These are phyloP conservation scores for Drosophila mayri DNA, from an alignment of 1,140 invertebrate species.

Conservation along the genomic window DNA sequence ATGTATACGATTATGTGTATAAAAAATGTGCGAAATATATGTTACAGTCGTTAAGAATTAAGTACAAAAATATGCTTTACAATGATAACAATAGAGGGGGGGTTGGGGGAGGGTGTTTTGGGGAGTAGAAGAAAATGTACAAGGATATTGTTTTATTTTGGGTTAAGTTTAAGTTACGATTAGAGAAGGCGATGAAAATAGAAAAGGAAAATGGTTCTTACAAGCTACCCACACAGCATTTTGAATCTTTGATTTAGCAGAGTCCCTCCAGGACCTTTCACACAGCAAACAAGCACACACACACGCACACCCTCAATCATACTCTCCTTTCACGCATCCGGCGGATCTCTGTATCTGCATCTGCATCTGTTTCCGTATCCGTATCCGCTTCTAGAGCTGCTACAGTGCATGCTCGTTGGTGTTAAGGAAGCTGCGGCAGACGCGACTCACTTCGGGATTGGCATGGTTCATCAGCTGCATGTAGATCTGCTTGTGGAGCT, in stretches of 20 bases:
- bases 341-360: constrained; percentile 16
- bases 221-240: constrained; percentile 67
- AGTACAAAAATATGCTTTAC: constrained; percentile 70
- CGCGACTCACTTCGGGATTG: constrained; percentile 88
- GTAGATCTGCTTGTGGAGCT: constrained; percentile 91
- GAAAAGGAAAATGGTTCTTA: constrained; percentile 41
- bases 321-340: constrained; percentile 6
- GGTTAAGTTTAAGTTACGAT: constrained; percentile 8
- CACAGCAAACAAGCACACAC: constrained; percentile 16
- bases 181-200: constrained; percentile 24
- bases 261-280: constrained; percentile 30
- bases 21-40: constrained; percentile 71
- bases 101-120: not conserved
- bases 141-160: constrained; percentile 9
- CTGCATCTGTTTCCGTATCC: constrained; percentile 5
- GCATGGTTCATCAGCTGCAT: constrained; percentile 88
- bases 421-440: constrained; percentile 87
- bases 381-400: constrained; percentile 14
- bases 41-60: constrained; percentile 76
- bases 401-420: constrained; percentile 85
- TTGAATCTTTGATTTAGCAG: constrained; percentile 61
- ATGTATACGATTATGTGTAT: constrained; percentile 59
- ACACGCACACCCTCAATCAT: not conserved
- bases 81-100: constrained; percentile 49
- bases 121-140: constrained; percentile 57